These are phyloP conservation scores for Pygmarrhopalites habei DNA, from an alignment of 1,140 invertebrate genomes.

Conservation along the genomic window DNA sequence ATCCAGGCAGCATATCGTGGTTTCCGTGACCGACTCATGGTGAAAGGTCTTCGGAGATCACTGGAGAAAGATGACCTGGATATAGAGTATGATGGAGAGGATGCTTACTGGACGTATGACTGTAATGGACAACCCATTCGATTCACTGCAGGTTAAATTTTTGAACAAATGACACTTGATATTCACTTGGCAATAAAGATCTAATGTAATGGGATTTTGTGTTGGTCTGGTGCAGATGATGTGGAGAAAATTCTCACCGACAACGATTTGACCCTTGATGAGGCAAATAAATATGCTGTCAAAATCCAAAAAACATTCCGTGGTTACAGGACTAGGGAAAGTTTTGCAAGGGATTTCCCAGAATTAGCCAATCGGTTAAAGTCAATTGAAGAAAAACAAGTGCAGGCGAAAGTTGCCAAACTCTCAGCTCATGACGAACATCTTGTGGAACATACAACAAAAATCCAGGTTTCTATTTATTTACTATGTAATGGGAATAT, in stretches of 20 bases:
- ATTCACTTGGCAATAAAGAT: no score
- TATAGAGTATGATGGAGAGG: slow-evolving; percentile 5
- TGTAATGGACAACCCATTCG: neutral
- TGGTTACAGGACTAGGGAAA: slow-evolving; percentile 1
- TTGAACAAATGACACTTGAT: no score
- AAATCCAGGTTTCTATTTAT: neutral
- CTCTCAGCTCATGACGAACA: no score
- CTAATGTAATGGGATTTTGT: no score
- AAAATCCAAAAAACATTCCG: slow-evolving; percentile 24
- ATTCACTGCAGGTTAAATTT: no score
- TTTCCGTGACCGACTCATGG: neutral
- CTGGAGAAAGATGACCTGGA: slow-evolving; percentile 4
- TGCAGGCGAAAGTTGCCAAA: no score
- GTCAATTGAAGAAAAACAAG: neutral
- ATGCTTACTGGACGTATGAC: neutral
- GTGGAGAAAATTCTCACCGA: slow-evolving; percentile 6
- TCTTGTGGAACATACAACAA: neutral
- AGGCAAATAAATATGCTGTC: slow-evolving; percentile 20
- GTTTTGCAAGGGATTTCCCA: slow-evolving; percentile 3
- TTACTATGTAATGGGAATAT: neutral
- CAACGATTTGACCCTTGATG: slow-evolving; percentile 2
- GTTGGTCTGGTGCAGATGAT: no score
- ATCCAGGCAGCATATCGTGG: slow-evolving; percentile 19
- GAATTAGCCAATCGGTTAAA: neutral
- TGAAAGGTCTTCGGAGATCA: neutral